Evolutionary conservation across 2,113 vertebrate genomes (phyloP).

Genomic region (Talpa occidentalis): DNA sequence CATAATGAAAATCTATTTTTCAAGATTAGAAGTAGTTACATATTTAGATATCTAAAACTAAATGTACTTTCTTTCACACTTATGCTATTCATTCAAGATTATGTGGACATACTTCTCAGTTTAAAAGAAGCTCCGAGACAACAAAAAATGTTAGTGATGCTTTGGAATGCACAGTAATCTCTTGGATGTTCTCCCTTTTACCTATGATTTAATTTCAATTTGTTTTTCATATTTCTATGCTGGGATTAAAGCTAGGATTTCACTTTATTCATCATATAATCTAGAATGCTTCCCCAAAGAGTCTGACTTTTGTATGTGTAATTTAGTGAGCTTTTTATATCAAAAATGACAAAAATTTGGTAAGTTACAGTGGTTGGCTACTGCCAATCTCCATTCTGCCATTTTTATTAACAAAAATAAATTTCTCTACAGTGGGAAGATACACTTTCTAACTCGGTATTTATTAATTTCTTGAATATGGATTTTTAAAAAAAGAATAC

Average conservation of each 20-base stretch:
- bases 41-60: neutral
- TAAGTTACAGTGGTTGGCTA: conserved; percentile 42
- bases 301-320: conserved; percentile 26
- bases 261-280: conserved; percentile 43
- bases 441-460: conserved; percentile 33
- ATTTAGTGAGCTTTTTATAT: conserved; percentile 40
- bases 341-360: conserved; percentile 48
- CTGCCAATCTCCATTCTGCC: neutral
- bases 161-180: conserved; percentile 16
- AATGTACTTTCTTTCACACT: neutral
- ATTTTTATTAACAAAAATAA: conserved; percentile 58
- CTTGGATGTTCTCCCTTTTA: conserved; percentile 44
- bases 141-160: conserved; percentile 31
- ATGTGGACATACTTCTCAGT: neutral
- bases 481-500: conserved; percentile 41
- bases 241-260: conserved; percentile 44
- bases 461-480: conserved; percentile 40
- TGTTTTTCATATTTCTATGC: conserved; percentile 45
- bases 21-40: neutral
- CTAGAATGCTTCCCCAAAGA: conserved; percentile 34
- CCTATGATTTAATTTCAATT: conserved; percentile 54
- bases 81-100: conserved; percentile 7
- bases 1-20: neutral
- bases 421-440: conserved; percentile 34
- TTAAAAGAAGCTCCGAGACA: conserved; percentile 45